Evolutionary conservation across 2,888 invertebrate genomes (phyloP).

Genomic region (Falcaria lacertinaria): DNA sequence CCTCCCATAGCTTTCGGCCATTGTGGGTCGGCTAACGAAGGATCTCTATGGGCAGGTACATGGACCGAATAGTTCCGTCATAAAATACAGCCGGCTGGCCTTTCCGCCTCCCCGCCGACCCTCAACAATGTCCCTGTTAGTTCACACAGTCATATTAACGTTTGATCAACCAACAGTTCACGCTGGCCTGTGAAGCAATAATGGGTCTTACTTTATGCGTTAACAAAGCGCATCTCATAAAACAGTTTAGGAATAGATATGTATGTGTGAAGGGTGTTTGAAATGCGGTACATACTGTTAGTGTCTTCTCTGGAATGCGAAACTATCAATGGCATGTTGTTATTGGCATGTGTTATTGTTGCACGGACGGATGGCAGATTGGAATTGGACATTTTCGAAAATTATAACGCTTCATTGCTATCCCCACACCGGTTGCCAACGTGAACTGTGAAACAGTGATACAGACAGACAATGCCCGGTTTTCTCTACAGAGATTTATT

Average conservation of each 20-base stretch:
- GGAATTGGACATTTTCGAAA: too few species aligned
- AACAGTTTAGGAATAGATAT: not conserved
- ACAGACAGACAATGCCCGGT: too few species aligned
- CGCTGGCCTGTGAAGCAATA: constrained; percentile 30
- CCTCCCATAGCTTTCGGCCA: constrained; percentile 33
- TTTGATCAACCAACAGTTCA: constrained; percentile 30
- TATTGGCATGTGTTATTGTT: too few species aligned
- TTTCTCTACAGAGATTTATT: too few species aligned
- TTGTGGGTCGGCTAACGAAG: constrained; percentile 44
- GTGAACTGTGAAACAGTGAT: too few species aligned
- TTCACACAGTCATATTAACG: constrained; percentile 46
- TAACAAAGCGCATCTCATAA: not conserved
- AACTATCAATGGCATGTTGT: constrained; percentile 1
- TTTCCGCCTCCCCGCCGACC: constrained; percentile 26
- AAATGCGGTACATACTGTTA: constrained; percentile 2
- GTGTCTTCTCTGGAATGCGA: not conserved
- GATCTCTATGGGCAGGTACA: constrained; percentile 44
- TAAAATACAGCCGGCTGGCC: constrained; percentile 35
- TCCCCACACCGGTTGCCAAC: too few species aligned
- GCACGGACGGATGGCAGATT: not conserved
- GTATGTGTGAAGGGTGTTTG: constrained; percentile 2
- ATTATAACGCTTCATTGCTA: too few species aligned
- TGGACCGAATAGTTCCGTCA: constrained; percentile 38
- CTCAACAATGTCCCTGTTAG: constrained; percentile 38
- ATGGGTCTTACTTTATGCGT: constrained; percentile 4